A percentile compares a stretch with the other conserved stretches of the same genome.
These are phyloP conservation scores for Antidorcas marsupialis DNA, from an alignment of 2,113 vertebrate genomes.

Conservation along the genomic window DNA sequence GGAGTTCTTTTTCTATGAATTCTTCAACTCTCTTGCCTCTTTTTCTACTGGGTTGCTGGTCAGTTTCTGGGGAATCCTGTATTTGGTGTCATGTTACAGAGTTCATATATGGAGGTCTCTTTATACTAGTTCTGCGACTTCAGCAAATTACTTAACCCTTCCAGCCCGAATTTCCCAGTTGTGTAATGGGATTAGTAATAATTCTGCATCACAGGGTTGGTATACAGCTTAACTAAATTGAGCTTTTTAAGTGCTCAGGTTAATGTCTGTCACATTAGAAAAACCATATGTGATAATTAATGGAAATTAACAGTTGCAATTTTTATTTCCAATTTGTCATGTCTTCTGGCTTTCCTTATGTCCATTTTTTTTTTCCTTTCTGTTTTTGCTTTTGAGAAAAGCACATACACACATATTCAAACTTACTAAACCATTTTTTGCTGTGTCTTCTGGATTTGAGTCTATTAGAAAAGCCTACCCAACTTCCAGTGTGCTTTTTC, in stretches of 20 bases:
- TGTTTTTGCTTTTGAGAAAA: background rate
- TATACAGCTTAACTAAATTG: background rate
- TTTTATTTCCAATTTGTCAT: background rate
- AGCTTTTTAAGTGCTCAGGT: background rate
- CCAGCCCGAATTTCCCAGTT: background rate
- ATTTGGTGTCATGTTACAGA: background rate
- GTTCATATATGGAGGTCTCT: background rate
- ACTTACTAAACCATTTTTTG: background rate
- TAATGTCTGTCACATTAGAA: background rate
- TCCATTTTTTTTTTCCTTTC: background rate
- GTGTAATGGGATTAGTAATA: background rate
- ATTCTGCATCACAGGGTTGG: background rate
- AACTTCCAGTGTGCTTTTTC: background rate
- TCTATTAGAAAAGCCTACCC: background rate
- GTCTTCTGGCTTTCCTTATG: background rate
- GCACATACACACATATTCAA: background rate
- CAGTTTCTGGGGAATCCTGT: background rate
- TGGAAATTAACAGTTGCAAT: background rate
- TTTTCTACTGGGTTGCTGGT: background rate
- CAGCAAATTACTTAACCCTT: background rate
- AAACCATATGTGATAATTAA: background rate
- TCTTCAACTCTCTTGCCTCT: background rate
- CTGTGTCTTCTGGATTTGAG: background rate
- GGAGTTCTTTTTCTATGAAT: background rate
- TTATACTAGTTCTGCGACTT: background rate